A percentile compares a stretch with the other conserved stretches of the same genome.
Conservation (phyloP, 2,797 vertebrate genomes). For the Hylomyscus alleni region DNA sequence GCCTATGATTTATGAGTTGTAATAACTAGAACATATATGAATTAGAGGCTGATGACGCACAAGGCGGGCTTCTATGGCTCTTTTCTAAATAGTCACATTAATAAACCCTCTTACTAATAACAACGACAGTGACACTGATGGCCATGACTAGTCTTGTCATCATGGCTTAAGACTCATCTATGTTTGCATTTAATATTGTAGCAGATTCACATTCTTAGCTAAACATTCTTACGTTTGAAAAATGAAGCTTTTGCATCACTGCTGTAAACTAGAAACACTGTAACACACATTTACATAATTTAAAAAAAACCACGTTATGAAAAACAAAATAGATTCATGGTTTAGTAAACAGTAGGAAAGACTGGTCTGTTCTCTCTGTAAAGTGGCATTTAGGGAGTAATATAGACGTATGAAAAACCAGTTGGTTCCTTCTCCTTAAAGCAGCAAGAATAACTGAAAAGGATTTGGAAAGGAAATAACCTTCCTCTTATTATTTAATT, state of each 20-base stretch:
- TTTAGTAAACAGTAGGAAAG: background rate
- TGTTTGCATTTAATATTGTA: constrained; percentile 43
- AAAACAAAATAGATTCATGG: constrained; percentile 31
- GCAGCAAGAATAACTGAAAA: constrained; percentile 40
- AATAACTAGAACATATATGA: constrained; percentile 80
- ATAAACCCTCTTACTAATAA: constrained; percentile 62
- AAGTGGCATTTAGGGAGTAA: constrained; percentile 55
- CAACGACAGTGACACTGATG: background rate
- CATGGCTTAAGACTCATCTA: background rate
- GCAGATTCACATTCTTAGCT: constrained; percentile 43
- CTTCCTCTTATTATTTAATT: constrained; percentile 54
- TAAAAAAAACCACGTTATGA: constrained; percentile 14
- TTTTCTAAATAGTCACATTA: constrained; percentile 49
- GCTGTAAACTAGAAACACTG: constrained; percentile 38
- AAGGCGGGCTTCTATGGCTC: background rate
- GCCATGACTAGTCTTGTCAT: background rate
- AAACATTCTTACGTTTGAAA: background rate
- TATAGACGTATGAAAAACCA: background rate
- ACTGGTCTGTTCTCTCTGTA: constrained; percentile 17
- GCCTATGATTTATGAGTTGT: constrained; percentile 57
- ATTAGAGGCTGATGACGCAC: constrained; percentile 74
- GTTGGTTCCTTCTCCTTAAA: constrained; percentile 10
- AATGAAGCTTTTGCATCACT: background rate
- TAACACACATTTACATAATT: background rate
- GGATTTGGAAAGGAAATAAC: constrained; percentile 59